Percentiles rank a stretch among this genome's conserved stretches.
Evolutionary conservation across 92 coral and sea anemone species (phyloP).

Genomic region (Zoanthus sansibaricus): DNA sequence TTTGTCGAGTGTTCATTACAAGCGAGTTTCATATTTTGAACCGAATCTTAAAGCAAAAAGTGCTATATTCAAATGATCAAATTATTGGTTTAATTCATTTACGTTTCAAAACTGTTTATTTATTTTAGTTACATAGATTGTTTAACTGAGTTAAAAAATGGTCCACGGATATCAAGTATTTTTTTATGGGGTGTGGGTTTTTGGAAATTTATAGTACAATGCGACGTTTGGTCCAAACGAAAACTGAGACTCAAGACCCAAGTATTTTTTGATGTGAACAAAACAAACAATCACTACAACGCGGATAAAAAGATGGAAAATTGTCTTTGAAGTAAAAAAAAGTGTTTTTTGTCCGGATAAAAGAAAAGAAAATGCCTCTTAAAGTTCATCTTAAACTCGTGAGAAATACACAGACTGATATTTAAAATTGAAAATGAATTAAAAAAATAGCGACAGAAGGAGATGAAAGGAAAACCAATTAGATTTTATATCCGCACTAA

Average conservation of each 20-base stretch:
- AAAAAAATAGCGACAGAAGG: background rate
- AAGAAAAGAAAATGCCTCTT: background rate
- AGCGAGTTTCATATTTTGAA: conserved; percentile 18
- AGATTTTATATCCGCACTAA: conserved; percentile 38
- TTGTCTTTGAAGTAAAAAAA: background rate
- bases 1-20: conserved; percentile 20
- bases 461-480: conserved; percentile 36
- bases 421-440: conserved; percentile 7
- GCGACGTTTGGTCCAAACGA: background rate
- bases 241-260: background rate
- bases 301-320: background rate
- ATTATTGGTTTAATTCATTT: background rate
- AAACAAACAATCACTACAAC: background rate
- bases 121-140: background rate
- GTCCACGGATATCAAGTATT: background rate
- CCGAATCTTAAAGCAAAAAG: background rate
- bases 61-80: background rate
- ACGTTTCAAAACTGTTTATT: background rate
- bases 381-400: conserved; percentile 29
- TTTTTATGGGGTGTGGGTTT: background rate
- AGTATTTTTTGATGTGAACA: background rate
- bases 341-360: background rate
- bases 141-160: background rate
- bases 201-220: background rate
- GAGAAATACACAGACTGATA: conserved; percentile 35